Evolutionary conservation across 2,113 vertebrate genomes (phyloP).

Genomic region (Otus sunia): DNA sequence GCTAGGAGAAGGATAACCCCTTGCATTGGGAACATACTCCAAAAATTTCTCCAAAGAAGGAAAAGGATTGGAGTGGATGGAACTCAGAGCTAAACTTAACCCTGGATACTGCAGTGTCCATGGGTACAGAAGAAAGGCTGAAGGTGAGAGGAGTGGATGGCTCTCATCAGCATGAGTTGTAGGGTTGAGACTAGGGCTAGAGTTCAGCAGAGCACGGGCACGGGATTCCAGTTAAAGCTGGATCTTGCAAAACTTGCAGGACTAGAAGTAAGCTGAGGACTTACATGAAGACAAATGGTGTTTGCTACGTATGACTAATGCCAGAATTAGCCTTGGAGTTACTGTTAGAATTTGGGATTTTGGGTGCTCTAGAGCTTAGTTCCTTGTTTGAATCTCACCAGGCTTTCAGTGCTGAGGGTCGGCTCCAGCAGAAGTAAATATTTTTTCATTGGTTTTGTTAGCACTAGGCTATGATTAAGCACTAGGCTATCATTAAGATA

Average conservation of each 20-base stretch:
- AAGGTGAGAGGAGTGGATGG: not conserved
- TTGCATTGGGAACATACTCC: not conserved
- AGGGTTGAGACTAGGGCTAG: not conserved
- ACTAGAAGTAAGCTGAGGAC: not conserved
- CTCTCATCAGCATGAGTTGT: not conserved
- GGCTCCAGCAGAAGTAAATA: not conserved
- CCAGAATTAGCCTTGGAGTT: not conserved
- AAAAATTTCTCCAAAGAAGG: not conserved
- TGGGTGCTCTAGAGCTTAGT: not conserved
- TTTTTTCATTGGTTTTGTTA: not conserved
- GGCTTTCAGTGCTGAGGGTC: not conserved
- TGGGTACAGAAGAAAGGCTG: not conserved
- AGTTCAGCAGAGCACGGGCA: rapidly evolving
- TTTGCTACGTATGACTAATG: not conserved
- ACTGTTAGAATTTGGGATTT: not conserved
- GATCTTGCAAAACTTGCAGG: not conserved
- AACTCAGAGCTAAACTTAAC: not conserved
- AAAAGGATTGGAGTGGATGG: not conserved
- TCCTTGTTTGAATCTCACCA: not conserved
- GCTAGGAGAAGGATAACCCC: not conserved
- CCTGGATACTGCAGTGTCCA: not conserved
- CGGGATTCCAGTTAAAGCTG: not conserved
- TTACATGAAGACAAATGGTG: not conserved
- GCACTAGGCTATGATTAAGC: not conserved
- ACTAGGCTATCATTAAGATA: not conserved